A percentile compares a stretch with the other conserved stretches of the same genome.
Conservation (phyloP, 1,140 invertebrate genomes). For the Papilio dardanus region DNA sequence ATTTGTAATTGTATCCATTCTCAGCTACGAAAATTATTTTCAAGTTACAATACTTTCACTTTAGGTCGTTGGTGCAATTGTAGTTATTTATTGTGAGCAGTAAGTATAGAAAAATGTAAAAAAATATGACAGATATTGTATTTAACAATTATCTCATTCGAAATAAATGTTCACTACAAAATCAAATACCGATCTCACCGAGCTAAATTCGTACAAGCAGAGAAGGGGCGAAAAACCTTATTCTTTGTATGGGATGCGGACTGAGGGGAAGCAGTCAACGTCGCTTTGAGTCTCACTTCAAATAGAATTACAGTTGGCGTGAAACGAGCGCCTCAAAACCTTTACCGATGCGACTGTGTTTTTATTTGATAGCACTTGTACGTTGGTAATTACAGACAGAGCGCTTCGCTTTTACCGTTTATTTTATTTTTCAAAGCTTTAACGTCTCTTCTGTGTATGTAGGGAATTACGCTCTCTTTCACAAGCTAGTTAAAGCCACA, state of each 20-base stretch:
- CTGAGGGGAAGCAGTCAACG: slow-evolving; percentile 41
- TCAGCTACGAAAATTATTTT: too few species aligned
- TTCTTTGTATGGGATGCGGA: slow-evolving; percentile 34
- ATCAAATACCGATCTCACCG: slow-evolving; percentile 24
- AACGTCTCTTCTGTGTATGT: not conserved
- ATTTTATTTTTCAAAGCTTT: slow-evolving; percentile 28
- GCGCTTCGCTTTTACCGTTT: not conserved
- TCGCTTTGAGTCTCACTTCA: slow-evolving; percentile 66
- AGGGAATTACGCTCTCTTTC: not conserved
- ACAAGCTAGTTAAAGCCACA: slow-evolving; percentile 13
- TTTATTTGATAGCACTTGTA: slow-evolving; percentile 66
- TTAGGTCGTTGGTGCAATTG: not conserved
- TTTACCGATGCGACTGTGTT: slow-evolving; percentile 57
- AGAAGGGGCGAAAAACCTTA: slow-evolving; percentile 25
- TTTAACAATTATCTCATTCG: not conserved
- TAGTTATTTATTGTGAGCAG: too few species aligned
- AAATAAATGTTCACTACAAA: slow-evolving; percentile 12
- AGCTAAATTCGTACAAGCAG: slow-evolving; percentile 20
- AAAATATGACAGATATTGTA: not conserved
- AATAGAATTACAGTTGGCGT: slow-evolving; percentile 68
- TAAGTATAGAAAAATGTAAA: too few species aligned
- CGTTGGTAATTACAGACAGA: slow-evolving; percentile 56
- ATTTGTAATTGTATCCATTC: not conserved
- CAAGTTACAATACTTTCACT: not conserved
- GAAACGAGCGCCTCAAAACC: slow-evolving; percentile 60